These are phyloP conservation scores for Tenthredo scrophulariae DNA, from an alignment of 2,888 invertebrate species.

Conservation along the genomic window DNA sequence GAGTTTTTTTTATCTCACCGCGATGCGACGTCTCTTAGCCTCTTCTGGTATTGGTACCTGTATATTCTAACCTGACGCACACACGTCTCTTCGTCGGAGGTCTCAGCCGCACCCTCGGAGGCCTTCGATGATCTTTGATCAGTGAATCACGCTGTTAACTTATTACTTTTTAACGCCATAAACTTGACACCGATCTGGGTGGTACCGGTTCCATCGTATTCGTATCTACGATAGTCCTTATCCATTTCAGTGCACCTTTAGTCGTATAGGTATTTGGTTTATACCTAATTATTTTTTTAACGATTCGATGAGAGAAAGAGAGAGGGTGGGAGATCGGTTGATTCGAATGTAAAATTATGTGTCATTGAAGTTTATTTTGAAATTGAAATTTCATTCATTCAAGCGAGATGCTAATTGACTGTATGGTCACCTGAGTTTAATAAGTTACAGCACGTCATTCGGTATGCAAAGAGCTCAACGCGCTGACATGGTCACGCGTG, in stretches of 20 bases:
- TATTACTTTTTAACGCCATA: conserved; percentile 19
- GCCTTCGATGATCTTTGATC: conserved; percentile 18
- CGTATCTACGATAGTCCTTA: neutral
- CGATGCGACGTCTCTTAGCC: neutral
- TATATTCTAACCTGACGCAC: neutral
- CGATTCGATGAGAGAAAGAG: neutral
- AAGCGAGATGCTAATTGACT: conserved; percentile 18
- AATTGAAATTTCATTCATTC: conserved; percentile 16
- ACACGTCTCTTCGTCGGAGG: conserved; percentile 14
- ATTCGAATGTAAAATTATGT: neutral
- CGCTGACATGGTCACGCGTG: conserved; percentile 47
- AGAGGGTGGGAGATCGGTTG: neutral
- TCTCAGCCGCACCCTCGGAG: conserved; percentile 15
- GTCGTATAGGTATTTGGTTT: neutral
- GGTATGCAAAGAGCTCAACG: conserved; percentile 41
- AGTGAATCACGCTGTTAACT: conserved; percentile 21
- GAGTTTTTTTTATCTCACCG: neutral
- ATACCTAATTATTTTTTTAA: neutral
- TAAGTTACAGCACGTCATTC: conserved; percentile 35
- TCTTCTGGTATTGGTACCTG: neutral
- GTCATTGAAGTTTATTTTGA: neutral
- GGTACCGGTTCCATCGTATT: conserved; percentile 13
- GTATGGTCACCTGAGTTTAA: conserved; percentile 26
- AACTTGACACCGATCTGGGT: conserved; percentile 4
- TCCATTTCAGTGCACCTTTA: neutral